Conservation (phyloP, 2,888 invertebrate genomes). For the Cheilosia pagana region DNA sequence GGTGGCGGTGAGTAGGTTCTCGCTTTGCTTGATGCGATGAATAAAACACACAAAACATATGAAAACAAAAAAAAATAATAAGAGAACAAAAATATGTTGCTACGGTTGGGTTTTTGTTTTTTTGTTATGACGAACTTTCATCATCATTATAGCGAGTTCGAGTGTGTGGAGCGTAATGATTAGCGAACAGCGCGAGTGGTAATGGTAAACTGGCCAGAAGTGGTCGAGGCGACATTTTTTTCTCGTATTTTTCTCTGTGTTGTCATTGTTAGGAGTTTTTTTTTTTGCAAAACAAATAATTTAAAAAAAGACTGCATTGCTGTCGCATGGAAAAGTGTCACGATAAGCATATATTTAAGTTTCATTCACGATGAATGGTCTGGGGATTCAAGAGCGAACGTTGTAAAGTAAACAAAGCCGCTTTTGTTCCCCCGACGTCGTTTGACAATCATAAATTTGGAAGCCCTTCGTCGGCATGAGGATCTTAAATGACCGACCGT, state of each 20-base stretch:
- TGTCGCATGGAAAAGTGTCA: constrained; percentile 61
- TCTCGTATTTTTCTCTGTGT: constrained; percentile 16
- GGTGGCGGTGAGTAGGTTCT: constrained; percentile 71
- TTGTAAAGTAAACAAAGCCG: not conserved
- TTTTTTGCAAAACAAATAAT: constrained; percentile 39
- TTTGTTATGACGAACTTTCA: constrained; percentile 61
- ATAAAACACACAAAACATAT: constrained; percentile 40
- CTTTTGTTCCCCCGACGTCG: not conserved
- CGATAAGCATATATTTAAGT: constrained; percentile 58
- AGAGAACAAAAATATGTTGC: constrained; percentile 43
- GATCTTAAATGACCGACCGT: too few relatives aligned
- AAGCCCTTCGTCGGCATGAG: too few relatives aligned
- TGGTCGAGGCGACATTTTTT: constrained; percentile 35
- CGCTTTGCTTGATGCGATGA: constrained; percentile 33
- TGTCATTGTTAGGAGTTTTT: constrained; percentile 47
- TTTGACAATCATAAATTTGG: not conserved
- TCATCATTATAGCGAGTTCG: constrained; percentile 52
- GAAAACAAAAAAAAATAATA: constrained; percentile 19
- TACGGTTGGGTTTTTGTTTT: constrained; percentile 44
- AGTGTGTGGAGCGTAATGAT: constrained; percentile 42
- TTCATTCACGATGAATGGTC: constrained; percentile 1
- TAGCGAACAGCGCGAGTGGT: constrained; percentile 38
- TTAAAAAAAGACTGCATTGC: constrained; percentile 6
- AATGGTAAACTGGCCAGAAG: constrained; percentile 35
- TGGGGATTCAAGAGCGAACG: not conserved